Base-by-base conservation (phyloP, 2,888 invertebrate genomes). In the Aporophyla lueneburgensis region DNA sequence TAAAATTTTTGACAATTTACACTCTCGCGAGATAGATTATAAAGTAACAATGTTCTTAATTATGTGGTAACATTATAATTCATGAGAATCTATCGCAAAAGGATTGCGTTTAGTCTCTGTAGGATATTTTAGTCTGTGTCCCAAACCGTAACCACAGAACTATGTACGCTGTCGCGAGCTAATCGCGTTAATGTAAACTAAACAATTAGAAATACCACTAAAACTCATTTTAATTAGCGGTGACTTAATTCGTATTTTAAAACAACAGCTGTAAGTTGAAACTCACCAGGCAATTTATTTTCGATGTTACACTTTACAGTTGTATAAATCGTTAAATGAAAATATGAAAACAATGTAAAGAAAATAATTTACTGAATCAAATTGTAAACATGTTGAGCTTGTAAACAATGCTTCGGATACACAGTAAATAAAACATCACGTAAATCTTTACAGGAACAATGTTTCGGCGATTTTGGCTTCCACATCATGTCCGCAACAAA, bases 211-310 rank as follows among this genome's bases (percentile, higher is more conserved):
- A 75, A 75, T 43, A 68, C 56, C 58, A 69, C 65, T 69, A 51
- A 78, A 78, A 49, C 59, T 53, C n/a, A 49, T 77, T 72, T 76
- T 72, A 59, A 76, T 71, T 51, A 63, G 10, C 12, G 46, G 70
- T 73, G 19, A 62, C 69, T 67, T 67, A 83, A 83, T 63, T 62
- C 19, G 40, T 67, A 67, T 78, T 78, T 78, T 21, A 74, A 63
- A 68, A 16, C 63, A 71, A 83, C 83, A 78, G 74, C 71, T 74
- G 80, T 51, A 68, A 40, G n/a, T 24, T 62, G 9, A 9, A 66
- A 69, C 43, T 69, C 10, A 19, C 10, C 71, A 74, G 19, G 14
- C 65, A 72, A 65, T 82, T 49, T 14, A 65, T 61, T 79, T 43
- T 9, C 40, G 51, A 74, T 61, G 16, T 56, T 67, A 49, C 74